These are phyloP conservation scores for Tenebrosternarchus preto DNA, from an alignment of 2,113 vertebrate genomes.

Conservation along the genomic window DNA sequence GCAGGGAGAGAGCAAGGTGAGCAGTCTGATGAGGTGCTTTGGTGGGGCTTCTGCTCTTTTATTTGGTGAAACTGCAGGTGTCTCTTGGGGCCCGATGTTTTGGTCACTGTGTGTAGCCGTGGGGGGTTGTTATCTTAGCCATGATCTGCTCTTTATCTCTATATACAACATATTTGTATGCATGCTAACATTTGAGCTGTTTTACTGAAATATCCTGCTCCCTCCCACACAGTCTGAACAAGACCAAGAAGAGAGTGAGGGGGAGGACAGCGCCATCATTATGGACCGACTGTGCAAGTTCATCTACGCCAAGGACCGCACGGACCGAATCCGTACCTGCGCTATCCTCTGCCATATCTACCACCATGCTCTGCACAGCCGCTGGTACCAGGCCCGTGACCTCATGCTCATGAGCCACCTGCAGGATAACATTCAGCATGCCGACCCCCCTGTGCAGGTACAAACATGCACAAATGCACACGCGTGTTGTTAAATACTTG, in stretches of 20 bases:
- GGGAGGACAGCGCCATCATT: constrained; percentile 82
- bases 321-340: constrained; percentile 88
- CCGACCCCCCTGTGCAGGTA: constrained; percentile 90
- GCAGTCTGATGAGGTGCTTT: neutral
- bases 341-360: constrained; percentile 94
- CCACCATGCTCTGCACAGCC: constrained; percentile 89
- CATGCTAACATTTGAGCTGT: neutral
- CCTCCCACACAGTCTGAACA: constrained; percentile 78
- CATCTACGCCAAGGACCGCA: constrained; percentile 89
- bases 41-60: too few species aligned
- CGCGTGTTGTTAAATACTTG: too few species aligned
- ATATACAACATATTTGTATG: too few species aligned
- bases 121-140: too few species aligned
- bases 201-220: neutral
- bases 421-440: constrained; percentile 93
- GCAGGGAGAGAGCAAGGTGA: constrained; percentile 84
- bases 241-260: constrained; percentile 88
- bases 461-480: neutral
- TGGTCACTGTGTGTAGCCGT: too few species aligned
- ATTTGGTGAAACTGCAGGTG: too few species aligned
- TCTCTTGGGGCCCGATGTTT: too few species aligned
- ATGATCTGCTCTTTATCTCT: too few species aligned
- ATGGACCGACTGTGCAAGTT: constrained; percentile 92
- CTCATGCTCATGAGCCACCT: constrained; percentile 95
- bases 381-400: constrained; percentile 91